Evolutionary conservation across 2,113 vertebrate species (phyloP).

Genomic region (Plecturocebus donacophilus): DNA sequence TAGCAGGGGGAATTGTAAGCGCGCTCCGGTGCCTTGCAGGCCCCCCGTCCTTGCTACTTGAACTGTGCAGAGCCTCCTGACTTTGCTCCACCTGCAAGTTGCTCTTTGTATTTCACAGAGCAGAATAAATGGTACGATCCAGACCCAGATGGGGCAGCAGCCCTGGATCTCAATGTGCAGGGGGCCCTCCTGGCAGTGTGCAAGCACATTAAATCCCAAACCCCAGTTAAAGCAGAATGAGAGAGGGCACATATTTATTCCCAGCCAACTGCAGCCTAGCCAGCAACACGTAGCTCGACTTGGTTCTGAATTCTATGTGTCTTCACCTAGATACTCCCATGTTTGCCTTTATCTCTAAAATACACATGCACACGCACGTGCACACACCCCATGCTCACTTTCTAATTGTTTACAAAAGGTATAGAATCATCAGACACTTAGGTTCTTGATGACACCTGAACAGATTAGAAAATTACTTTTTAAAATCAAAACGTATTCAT

Average conservation of each 20-base stretch:
- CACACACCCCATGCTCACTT: not conserved
- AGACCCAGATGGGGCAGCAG: not conserved
- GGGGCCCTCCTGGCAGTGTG: not conserved
- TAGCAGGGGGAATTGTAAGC: not conserved
- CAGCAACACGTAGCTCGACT: not conserved
- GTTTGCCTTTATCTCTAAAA: not conserved
- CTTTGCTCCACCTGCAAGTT: not conserved
- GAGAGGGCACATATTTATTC: not conserved
- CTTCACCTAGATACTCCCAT: not conserved
- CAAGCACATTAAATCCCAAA: not conserved
- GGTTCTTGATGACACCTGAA: not conserved
- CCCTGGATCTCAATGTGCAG: not conserved
- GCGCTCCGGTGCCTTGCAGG: not conserved
- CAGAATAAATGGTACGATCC: not conserved
- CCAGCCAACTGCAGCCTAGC: not conserved
- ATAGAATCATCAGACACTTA: not conserved
- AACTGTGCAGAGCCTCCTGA: not conserved
- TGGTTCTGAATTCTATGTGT: not conserved
- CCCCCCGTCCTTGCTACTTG: not conserved
- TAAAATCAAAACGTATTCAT: constrained; percentile 27
- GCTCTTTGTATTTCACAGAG: not conserved
- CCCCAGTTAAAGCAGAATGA: not conserved
- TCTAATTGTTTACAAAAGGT: not conserved
- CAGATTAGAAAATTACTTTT: constrained; percentile 27
- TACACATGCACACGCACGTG: not conserved